Conservation (phyloP, 2,888 invertebrate species). For the Bedellia somnulentella region DNA sequence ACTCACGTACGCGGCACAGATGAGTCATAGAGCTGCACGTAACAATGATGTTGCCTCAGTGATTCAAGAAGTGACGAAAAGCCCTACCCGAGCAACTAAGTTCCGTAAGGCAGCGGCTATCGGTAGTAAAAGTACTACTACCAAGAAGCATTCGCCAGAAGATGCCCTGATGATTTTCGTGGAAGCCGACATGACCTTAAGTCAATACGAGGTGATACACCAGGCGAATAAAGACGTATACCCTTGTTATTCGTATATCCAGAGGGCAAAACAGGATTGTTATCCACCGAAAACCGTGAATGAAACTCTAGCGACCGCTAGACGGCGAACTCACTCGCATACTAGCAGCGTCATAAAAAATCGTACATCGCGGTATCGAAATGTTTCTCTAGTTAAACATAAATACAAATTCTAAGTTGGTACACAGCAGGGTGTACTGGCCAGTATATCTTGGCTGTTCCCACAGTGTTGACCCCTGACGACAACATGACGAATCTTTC, state of each 20-base stretch:
- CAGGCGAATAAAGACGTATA: too few relatives aligned
- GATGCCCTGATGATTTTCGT: constrained; percentile 4
- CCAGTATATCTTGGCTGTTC: too few relatives aligned
- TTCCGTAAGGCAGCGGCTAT: constrained; percentile 2
- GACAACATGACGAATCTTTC: too few relatives aligned
- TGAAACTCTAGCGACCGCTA: too few relatives aligned
- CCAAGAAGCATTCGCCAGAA: constrained; percentile 1
- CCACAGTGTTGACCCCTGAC: too few relatives aligned
- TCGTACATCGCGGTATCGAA: too few relatives aligned
- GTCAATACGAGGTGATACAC: constrained; percentile 10
- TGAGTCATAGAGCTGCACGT: constrained; percentile 4
- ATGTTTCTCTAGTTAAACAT: too few relatives aligned
- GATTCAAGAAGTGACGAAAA: constrained; percentile 5
- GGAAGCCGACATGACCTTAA: constrained; percentile 6
- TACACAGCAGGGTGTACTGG: too few relatives aligned
- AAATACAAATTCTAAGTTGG: too few relatives aligned
- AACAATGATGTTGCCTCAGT: constrained; percentile 2
- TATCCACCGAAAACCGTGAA: constrained; percentile 8
- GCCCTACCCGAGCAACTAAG: constrained; percentile 2
- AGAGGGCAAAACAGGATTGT: too few relatives aligned
- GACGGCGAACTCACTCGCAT: too few relatives aligned
- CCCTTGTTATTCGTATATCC: not conserved
- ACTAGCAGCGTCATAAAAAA: too few relatives aligned
- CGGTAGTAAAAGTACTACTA: constrained; percentile 1
- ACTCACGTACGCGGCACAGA: constrained; percentile 6